Conservation (phyloP, 1,140 invertebrate genomes). For the Nautilus pompilius region DNA sequence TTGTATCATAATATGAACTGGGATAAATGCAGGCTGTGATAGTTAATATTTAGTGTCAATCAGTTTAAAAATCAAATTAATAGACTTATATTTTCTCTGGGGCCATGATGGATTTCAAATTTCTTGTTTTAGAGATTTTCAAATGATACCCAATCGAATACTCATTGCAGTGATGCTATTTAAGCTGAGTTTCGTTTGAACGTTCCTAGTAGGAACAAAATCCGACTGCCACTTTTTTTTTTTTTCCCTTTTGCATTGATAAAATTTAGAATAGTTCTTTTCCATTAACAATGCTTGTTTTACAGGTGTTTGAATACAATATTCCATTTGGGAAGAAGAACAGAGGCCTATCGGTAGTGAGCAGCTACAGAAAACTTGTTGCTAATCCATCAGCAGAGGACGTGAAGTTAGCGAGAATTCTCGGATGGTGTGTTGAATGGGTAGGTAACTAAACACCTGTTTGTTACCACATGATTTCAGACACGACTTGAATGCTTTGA, state of each 20-base stretch:
- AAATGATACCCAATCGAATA: background rate
- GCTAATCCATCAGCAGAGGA: slow-evolving; percentile 72
- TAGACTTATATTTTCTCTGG: no score
- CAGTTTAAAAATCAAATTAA: no score
- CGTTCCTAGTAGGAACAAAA: background rate
- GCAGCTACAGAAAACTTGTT: slow-evolving; percentile 73
- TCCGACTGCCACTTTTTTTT: background rate
- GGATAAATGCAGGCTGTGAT: no score
- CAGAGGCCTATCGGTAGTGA: slow-evolving; percentile 75
- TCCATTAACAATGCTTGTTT: slow-evolving; percentile 11
- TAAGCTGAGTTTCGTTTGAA: background rate
- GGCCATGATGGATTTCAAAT: no score
- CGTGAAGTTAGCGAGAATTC: slow-evolving; percentile 72
- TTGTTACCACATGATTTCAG: no score
- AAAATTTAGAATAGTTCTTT: background rate
- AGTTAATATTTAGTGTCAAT: no score
- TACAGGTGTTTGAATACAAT: slow-evolving; percentile 60
- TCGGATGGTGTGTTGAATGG: slow-evolving; percentile 94
- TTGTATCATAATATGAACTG: no score
- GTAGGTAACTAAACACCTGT: slow-evolving; percentile 67
- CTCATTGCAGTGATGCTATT: background rate
- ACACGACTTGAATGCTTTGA: no score
- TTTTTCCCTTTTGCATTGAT: background rate
- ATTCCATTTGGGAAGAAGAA: slow-evolving; percentile 61
- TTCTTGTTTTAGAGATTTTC: background rate